Base-by-base conservation (phyloP, 2,113 vertebrate species). In the Actenoides lindsayi region DNA sequence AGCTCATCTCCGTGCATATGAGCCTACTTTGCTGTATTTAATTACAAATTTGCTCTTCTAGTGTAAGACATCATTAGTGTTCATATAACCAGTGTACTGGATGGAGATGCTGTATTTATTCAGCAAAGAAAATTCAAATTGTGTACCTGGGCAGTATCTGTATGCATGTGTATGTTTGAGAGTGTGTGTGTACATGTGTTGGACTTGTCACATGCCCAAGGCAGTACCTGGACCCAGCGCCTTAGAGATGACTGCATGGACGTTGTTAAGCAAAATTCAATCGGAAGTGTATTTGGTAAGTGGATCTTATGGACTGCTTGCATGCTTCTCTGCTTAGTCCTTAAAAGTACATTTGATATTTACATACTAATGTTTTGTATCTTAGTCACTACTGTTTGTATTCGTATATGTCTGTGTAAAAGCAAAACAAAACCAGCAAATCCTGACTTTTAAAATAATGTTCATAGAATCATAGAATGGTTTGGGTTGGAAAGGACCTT, bases 41-140 rank as follows among this genome's bases (percentile, higher is more conserved):
- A 53, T 65, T 79, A 77, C 77, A 44, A 84, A 91, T 87, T 87
- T 77, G 30, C 28, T 63, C 48, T 80, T 89, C 81, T 89, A 77
- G 15, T 33, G 7, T 71, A 57, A 56, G 46, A 10, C 5, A 2
- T 75, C 60, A 71, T 78, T 78, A 91, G 70, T 91, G 94, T 94
- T 95, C 50, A 70, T 85, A 70, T 78, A 70, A 37, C 60, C 69
- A 63, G 54, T 48, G 54, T 60, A 3, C 78, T 87, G 56, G 60
- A 82, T 53, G 41, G 44, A 10, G 9, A 65, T 87, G 35, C 71
- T 87, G 0, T 80, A 57, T 95, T 93, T 89, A 87, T 64, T 90
- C 51, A 70, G 65, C 37, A 69, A 84, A 53, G 69, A 46, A 46
- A 74, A 65, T 89, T 53, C 77, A 64, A 65, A 77, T 33, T 3